phyloP scores from a whole-genome alignment of 2,888 invertebrate genomes.

The Elmis aenea region DNA sequence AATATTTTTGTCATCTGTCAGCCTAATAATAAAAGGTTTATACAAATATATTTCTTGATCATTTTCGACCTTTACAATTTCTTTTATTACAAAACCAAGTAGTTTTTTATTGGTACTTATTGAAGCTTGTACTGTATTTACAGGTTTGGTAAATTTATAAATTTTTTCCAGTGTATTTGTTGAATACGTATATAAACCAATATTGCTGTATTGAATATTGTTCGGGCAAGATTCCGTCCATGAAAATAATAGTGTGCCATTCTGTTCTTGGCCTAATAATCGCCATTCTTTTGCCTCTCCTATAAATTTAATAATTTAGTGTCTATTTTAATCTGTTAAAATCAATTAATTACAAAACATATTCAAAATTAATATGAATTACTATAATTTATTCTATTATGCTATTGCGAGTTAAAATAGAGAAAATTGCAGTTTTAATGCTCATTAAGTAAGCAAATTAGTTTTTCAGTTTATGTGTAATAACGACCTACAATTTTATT shows the following conservation, averaged over 20 bases:
- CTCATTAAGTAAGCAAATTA: no score
- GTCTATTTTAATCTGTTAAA: no score
- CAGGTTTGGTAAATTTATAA: conserved; percentile 56
- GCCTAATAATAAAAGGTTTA: conserved; percentile 59
- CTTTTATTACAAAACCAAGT: conserved; percentile 65
- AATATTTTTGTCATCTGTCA: conserved; percentile 41
- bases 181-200: conserved; percentile 60
- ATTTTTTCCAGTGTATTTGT: conserved; percentile 57
- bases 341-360: no score
- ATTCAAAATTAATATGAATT: no score
- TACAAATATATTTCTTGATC: conserved; percentile 46
- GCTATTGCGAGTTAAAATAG: no score
- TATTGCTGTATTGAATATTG: conserved; percentile 37
- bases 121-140: conserved; percentile 75
- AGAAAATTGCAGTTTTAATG: no score
- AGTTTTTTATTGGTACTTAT: conserved; percentile 65
- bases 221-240: conserved; percentile 50
- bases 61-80: conserved; percentile 35
- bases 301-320: no score
- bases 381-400: no score
- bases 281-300: conserved; percentile 73
- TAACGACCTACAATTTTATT: no score
- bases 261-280: conserved; percentile 74
- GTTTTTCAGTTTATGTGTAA: no score
- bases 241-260: conserved; percentile 66